phyloP scores from a whole-genome alignment of 2,888 invertebrate species.

The Hecatera dysodea region DNA sequence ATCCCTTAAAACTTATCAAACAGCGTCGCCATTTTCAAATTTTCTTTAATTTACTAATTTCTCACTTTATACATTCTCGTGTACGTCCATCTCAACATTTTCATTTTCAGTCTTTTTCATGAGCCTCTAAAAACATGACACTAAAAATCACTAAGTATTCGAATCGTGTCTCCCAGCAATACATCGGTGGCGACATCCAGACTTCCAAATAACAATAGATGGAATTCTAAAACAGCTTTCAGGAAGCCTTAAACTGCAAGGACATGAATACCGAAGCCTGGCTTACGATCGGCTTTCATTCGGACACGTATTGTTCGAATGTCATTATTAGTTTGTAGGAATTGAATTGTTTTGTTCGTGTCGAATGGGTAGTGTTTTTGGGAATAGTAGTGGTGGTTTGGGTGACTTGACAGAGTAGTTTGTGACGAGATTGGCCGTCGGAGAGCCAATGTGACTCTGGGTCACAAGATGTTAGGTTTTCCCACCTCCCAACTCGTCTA shows the following conservation, averaged over 20 bases:
- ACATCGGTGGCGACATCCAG: constrained; percentile 63
- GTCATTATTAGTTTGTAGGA: constrained; percentile 57
- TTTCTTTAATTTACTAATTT: no score
- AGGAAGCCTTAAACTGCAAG: constrained; percentile 73
- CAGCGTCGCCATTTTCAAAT: no score
- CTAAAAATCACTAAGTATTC: constrained; percentile 47
- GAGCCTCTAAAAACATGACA: background rate
- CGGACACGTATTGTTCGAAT: constrained; percentile 64
- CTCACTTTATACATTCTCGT: no score
- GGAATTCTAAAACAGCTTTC: constrained; percentile 76
- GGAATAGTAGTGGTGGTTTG: background rate
- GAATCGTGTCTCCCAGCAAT: constrained; percentile 47
- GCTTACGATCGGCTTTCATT: constrained; percentile 65
- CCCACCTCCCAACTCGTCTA: no score
- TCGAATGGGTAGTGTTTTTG: background rate
- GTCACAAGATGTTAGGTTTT: no score
- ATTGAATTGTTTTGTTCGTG: constrained; percentile 46
- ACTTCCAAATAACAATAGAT: constrained; percentile 73
- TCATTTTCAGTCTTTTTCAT: background rate
- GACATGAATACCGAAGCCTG: constrained; percentile 75
- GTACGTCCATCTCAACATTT: background rate
- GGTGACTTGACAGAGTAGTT: background rate
- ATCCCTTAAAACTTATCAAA: no score
- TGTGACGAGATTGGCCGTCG: no score
- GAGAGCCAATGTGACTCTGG: no score